phyloP scores from a whole-genome alignment of 2,113 vertebrate genomes.

The Alligator sinensis region DNA sequence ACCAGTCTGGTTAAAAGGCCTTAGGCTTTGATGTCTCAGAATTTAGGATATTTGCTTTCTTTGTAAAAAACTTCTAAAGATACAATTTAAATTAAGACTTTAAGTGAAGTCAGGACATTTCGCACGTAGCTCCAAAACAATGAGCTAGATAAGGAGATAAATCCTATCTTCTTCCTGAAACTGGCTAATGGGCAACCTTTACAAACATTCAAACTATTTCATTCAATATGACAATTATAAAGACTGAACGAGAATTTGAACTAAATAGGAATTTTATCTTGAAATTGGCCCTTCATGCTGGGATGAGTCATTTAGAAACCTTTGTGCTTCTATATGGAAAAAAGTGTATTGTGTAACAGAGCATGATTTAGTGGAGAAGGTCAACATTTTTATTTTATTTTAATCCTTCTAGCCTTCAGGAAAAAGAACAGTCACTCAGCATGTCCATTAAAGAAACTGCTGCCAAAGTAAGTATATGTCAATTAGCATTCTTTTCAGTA shows the following conservation, averaged over 20 bases:
- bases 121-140: no score
- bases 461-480: conserved; percentile 84
- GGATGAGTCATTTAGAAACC: neutral
- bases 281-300: neutral
- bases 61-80: no score
- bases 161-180: no score
- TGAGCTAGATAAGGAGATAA: no score
- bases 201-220: no score
- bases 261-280: neutral
- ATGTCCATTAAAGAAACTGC: conserved; percentile 86
- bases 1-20: no score
- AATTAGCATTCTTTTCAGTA: neutral
- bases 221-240: no score
- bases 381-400: conserved; percentile 50
- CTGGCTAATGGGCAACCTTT: no score
- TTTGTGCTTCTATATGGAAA: neutral
- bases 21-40: no score
- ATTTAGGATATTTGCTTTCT: no score
- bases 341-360: neutral
- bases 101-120: no score
- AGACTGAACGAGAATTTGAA: neutral
- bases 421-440: conserved; percentile 83
- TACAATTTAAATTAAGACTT: no score
- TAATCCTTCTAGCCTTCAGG: conserved; percentile 85
- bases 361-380: neutral